Conservation (phyloP, 2,888 invertebrate species). For the Empis livida region DNA sequence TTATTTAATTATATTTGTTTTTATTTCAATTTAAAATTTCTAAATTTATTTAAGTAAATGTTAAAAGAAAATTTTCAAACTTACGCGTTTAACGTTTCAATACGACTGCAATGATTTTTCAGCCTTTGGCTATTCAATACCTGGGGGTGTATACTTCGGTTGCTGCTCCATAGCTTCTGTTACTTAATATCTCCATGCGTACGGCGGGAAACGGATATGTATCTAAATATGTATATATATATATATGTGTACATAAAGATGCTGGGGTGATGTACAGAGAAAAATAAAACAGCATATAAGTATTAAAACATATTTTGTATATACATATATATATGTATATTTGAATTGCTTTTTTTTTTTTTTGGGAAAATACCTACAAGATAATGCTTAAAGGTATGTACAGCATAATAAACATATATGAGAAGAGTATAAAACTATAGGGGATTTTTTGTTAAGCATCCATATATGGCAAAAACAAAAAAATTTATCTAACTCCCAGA, state of each 20-base stretch:
- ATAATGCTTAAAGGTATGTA: constrained; percentile 6
- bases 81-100: constrained; percentile 32
- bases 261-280: not conserved
- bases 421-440: too few relatives aligned
- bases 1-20: constrained; percentile 12
- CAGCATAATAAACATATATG: not conserved
- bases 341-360: too few relatives aligned
- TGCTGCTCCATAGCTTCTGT: constrained; percentile 25
- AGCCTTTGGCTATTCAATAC: constrained; percentile 37
- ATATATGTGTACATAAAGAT: not conserved
- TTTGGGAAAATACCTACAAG: constrained; percentile 1
- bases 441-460: too few relatives aligned
- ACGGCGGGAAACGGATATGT: not conserved
- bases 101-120: constrained; percentile 35
- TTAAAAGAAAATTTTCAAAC: constrained; percentile 29
- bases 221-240: not conserved
- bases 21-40: constrained; percentile 11
- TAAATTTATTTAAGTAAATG: constrained; percentile 5
- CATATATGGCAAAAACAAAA: too few relatives aligned
- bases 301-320: not conserved
- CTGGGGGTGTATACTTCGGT: constrained; percentile 35
- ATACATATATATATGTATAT: too few relatives aligned
- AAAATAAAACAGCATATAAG: not conserved
- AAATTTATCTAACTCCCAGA: too few relatives aligned
- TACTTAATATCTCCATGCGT: constrained; percentile 23